A percentile compares a stretch with the other conserved stretches of the same genome.
phyloP scores from a whole-genome alignment of 1,140 invertebrate genomes.

The Drosophila asahinai region DNA sequence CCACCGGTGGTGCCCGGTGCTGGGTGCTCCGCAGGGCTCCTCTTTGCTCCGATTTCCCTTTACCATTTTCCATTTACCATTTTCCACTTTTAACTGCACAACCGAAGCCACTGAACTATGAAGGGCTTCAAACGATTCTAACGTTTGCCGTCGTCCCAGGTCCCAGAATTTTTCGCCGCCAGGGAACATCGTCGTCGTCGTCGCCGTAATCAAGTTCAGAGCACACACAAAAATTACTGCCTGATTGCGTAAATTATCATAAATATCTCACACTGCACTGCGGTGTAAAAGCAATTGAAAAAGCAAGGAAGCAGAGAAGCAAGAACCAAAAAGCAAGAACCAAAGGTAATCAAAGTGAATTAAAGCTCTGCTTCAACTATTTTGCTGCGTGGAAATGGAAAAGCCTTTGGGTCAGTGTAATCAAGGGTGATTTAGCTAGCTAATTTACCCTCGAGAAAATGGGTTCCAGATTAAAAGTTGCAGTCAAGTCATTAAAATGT shows the following conservation, averaged over 20 bases:
- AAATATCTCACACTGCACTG: conserved; percentile 48
- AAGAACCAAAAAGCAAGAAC: neutral
- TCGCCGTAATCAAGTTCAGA: conserved; percentile 48
- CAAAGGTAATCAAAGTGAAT: conserved; percentile 35
- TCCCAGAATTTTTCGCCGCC: conserved; percentile 20
- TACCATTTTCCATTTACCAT: conserved; percentile 11
- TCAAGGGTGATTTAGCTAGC: conserved; percentile 24
- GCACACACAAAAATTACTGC: conserved; percentile 52
- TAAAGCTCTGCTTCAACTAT: conserved; percentile 12
- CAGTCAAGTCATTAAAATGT: neutral
- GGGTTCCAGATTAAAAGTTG: conserved; percentile 9
- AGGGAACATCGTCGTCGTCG: neutral
- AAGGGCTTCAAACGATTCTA: conserved; percentile 44
- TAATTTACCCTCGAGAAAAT: conserved; percentile 15
- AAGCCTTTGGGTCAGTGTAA: conserved; percentile 20
- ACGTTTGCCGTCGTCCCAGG: conserved; percentile 17
- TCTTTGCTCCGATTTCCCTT: conserved; percentile 21
- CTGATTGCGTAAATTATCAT: conserved; percentile 56
- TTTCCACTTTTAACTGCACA: conserved; percentile 20
- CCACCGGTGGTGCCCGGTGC: neutral
- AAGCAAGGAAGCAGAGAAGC: neutral
- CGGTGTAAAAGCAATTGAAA: conserved; percentile 17
- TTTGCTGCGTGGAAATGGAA: conserved; percentile 6
- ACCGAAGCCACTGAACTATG: conserved; percentile 45
- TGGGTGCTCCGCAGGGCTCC: too few species aligned